Evolutionary conservation across 1,140 invertebrate genomes (phyloP).

Genomic region (Dendroctonus ponderosae): DNA sequence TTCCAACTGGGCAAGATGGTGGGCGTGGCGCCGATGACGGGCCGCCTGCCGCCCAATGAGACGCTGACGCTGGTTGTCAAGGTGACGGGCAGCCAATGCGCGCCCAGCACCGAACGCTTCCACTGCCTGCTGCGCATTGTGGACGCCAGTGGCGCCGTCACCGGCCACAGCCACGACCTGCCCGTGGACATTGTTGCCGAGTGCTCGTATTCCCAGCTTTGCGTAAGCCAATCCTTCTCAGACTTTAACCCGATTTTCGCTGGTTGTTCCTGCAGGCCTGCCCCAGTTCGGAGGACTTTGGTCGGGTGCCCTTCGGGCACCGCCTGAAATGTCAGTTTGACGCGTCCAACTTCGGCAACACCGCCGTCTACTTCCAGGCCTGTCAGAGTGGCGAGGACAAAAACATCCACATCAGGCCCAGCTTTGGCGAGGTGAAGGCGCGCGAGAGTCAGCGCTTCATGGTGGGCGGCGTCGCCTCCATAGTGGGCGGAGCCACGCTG

Average conservation of each 20-base stretch:
- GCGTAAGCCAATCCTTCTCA: conserved; percentile 6
- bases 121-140: conserved; percentile 9
- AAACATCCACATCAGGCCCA: conserved; percentile 16
- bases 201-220: conserved; percentile 15
- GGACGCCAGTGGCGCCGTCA: conserved; percentile 7
- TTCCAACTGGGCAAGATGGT: neutral
- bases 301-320: conserved; percentile 4
- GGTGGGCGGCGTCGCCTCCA: conserved; percentile 3
- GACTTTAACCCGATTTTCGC: neutral
- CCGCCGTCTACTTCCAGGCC: conserved; percentile 6
- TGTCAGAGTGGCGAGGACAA: conserved; percentile 8
- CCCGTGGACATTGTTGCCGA: conserved; percentile 5
- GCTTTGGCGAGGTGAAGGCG: conserved; percentile 15
- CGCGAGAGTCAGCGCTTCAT: neutral
- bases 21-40: conserved; percentile 2
- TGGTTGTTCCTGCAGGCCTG: conserved; percentile 9
- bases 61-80: neutral
- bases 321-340: conserved; percentile 12
- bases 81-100: conserved; percentile 14
- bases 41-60: conserved; percentile 5
- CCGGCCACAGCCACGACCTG: conserved; percentile 8
- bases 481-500: conserved; percentile 3
- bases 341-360: conserved; percentile 23
- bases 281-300: conserved; percentile 16
- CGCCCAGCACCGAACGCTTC: conserved; percentile 10